Evolutionary conservation across 2,797 vertebrate species (phyloP).

Genomic region (Sebastes melanostomus): DNA sequence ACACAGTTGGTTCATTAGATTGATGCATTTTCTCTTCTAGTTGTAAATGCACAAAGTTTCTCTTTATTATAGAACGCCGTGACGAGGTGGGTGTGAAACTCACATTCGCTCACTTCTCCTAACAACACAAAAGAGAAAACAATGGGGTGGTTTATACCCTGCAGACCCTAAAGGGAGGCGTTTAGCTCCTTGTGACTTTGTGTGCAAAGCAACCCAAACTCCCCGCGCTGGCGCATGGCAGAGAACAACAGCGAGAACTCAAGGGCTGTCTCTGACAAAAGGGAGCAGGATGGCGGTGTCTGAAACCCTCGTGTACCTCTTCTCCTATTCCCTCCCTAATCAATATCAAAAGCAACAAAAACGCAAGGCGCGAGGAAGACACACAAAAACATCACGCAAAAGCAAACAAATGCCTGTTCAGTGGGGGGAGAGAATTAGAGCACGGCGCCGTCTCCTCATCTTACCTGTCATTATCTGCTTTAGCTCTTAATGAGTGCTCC

Average conservation of each 20-base stretch:
- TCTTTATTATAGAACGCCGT: constrained; percentile 47
- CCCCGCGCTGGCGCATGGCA: constrained; percentile 52
- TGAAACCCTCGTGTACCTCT: constrained; percentile 75
- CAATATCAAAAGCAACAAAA: constrained; percentile 84
- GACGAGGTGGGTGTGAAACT: constrained; percentile 60
- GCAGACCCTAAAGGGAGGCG: constrained; percentile 74
- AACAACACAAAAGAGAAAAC: constrained; percentile 69
- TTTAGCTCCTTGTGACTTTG: constrained; percentile 80
- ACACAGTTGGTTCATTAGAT: constrained; percentile 51
- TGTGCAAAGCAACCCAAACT: constrained; percentile 76
- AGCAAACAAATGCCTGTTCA: constrained; percentile 82
- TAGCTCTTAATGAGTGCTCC: constrained; percentile 95
- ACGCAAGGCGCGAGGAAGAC: constrained; percentile 68
- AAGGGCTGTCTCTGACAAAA: constrained; percentile 73
- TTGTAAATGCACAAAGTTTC: constrained; percentile 56
- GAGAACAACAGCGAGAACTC: constrained; percentile 71
- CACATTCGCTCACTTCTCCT: constrained; percentile 49
- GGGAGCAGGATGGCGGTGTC: constrained; percentile 65
- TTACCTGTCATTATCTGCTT: constrained; percentile 93
- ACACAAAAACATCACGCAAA: constrained; percentile 69
- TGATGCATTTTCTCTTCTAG: constrained; percentile 47
- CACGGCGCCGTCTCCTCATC: constrained; percentile 79
- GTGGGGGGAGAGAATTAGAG: constrained; percentile 76
- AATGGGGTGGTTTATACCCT: constrained; percentile 66
- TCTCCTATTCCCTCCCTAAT: constrained; percentile 81